Evolutionary conservation across 2,888 invertebrate genomes (phyloP), one percentile per base, ranked within the genome.

Genomic region (Aphodius granarius): DNA sequence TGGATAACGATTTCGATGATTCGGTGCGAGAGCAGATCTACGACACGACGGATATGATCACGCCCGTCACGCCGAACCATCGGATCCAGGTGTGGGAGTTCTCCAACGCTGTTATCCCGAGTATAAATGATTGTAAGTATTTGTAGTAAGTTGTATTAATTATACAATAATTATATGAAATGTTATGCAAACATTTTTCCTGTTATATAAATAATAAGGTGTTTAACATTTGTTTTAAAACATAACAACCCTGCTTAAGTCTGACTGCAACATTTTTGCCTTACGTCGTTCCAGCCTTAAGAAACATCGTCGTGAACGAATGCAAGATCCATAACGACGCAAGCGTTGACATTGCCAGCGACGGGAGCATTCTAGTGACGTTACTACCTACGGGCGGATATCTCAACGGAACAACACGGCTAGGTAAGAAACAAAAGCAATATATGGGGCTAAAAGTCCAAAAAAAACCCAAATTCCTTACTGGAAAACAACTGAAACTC

Each of bases 271-370:
- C n/a, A n/a, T n/a, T n/a, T n/a, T n/a, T n/a, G n/a, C n/a, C n/a
- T 43, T 43, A 6, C 43, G 43, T 9, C 43, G 13, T 43, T 87
- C 23, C 84, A 93, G 93, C 90, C 79, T 88, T 91, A 73, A 91
- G 92, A 82, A 95, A 95, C 83, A 89, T 96, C 63, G 93, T 96
- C 19, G 95, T 95, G 5, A 89, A 90, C 43, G 92, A 94, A 81
- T 95, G 95, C 86, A 93, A 94, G 84, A 94, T 96, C 78, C 95
- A 95, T 87, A 96, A 95, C 84, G 95, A 96, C 84, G 95, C 95
- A 22, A 95, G 94, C 84, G 93, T 95, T 80, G 95, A 95, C 84
- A 92, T 96, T 81, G 95, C 95, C 13, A 91, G 91, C 77, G 94
- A 95, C 85, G 95, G 95, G 17, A 90, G 92, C 22, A 88, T 94